Conservation (phyloP, 2,888 invertebrate species). For the Drosophila nr. medialis region DNA sequence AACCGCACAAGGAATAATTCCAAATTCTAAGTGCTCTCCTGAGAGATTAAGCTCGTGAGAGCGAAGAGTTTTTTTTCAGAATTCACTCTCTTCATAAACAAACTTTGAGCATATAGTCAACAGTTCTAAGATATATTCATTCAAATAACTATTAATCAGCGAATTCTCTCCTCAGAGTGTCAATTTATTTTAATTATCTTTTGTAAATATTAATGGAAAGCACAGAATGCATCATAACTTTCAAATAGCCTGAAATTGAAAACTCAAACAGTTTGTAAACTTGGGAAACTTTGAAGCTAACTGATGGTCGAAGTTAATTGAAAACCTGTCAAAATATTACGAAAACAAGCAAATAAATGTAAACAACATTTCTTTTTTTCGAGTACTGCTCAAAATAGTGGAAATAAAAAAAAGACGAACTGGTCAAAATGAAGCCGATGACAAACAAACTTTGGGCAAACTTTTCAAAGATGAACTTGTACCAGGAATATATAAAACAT, state of each 20-base stretch:
- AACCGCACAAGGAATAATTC: neutral
- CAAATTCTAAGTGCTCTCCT: neutral
- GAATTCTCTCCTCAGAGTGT: too few relatives aligned
- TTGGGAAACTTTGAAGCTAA: neutral
- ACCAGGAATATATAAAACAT: slow-evolving; percentile 32
- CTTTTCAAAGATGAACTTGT: slow-evolving; percentile 57
- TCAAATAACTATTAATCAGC: neutral
- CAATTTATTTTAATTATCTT: neutral
- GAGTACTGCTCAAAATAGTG: slow-evolving; percentile 14
- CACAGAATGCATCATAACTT: neutral
- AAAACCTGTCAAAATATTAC: slow-evolving; percentile 6
- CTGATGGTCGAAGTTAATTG: slow-evolving; percentile 6
- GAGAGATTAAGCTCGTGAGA: too few relatives aligned
- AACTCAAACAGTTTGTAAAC: neutral
- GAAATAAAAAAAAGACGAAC: neutral
- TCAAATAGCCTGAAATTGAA: neutral
- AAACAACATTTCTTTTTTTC: slow-evolving; percentile 1
- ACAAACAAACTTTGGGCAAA: slow-evolving; percentile 49
- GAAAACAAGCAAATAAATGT: slow-evolving; percentile 4
- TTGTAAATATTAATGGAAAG: neutral
- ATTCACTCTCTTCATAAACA: neutral
- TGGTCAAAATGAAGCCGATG: slow-evolving; percentile 29
- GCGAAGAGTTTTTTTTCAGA: neutral
- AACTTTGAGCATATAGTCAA: neutral
- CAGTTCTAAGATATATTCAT: neutral